Conservation (phyloP, 2,113 vertebrate species). For the mouse (Mus musculus) region GRCm39 chrX:68969001-68969500, state of each 20-base stretch:
- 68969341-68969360: neutral
- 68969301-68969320: neutral
- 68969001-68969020: neutral
- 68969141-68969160: neutral
- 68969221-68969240: neutral
- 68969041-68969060: neutral
- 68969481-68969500: too few species aligned
- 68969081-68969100: neutral
- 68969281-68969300: neutral
- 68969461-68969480: neutral
- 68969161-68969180: neutral
- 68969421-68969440: neutral
- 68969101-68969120: neutral
- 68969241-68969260: neutral
- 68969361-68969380: constrained; percentile 9
- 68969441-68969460: neutral
- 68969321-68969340: neutral
- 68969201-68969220: neutral
- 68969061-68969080: neutral
- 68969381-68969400: neutral
- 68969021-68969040: neutral
- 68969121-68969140: constrained; percentile 2
- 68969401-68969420: neutral
- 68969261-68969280: neutral
- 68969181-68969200: neutral